Evolutionary conservation across 2,113 vertebrate species (phyloP).

Genomic region (Felis chaus): DNA sequence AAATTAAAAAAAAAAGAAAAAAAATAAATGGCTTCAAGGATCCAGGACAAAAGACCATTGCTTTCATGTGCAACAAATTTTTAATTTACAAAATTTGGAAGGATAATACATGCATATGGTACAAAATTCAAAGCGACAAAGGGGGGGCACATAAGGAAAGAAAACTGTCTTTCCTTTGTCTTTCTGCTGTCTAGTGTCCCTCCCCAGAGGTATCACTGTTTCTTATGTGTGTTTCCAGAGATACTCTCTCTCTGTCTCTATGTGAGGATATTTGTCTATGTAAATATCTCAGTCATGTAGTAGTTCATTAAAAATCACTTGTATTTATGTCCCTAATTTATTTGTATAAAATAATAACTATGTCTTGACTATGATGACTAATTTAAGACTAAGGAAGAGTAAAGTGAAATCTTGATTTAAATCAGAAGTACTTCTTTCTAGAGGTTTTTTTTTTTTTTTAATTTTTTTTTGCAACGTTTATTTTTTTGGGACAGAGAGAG

Average conservation of each 20-base stretch:
- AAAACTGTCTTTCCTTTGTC: background rate
- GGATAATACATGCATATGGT: background rate
- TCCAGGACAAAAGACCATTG: background rate
- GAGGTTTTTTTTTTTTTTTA: slow-evolving; percentile 23
- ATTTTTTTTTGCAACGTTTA: background rate
- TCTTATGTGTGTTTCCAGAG: background rate
- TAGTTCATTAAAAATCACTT: slow-evolving; percentile 41
- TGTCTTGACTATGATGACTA: slow-evolving; percentile 28
- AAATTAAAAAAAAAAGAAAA: too few relatives aligned
- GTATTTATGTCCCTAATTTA: slow-evolving; percentile 2
- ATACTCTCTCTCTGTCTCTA: background rate
- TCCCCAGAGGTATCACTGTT: background rate
- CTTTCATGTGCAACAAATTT: slow-evolving; percentile 10
- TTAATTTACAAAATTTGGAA: slow-evolving; percentile 24
- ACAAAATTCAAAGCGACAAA: slow-evolving; percentile 17
- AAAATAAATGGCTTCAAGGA: background rate
- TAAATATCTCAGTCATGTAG: slow-evolving; percentile 10
- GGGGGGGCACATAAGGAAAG: background rate
- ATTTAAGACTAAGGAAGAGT: slow-evolving; percentile 25
- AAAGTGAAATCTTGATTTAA: background rate
- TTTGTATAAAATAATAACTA: slow-evolving; percentile 31
- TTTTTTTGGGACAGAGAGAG: too few relatives aligned
- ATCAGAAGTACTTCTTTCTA: background rate
- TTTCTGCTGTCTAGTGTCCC: background rate
- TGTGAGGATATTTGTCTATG: background rate